These are phyloP conservation scores for Pungitius pungitius DNA, from an alignment of 2,113 vertebrate genomes.

Conservation along the genomic window DNA sequence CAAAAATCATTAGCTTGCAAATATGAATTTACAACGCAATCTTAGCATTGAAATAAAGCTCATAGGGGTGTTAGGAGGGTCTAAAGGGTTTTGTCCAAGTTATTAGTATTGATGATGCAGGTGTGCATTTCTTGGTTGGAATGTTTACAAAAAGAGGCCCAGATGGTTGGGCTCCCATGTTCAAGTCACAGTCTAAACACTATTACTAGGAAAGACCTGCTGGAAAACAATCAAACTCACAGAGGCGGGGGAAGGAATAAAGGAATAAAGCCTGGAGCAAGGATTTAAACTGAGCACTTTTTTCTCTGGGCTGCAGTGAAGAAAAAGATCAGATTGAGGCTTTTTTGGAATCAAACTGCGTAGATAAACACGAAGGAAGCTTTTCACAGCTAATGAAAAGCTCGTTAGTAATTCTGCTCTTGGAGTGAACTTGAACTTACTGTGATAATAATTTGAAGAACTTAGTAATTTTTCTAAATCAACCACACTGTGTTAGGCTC, in stretches of 20 bases:
- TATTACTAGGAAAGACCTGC: constrained; percentile 20
- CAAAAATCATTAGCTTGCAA: constrained; percentile 63
- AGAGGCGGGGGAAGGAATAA: constrained; percentile 22
- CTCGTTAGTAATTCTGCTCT: constrained; percentile 10
- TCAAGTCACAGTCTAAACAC: constrained; percentile 30
- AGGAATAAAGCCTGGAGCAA: constrained; percentile 21
- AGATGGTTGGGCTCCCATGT: neutral
- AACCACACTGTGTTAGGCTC: constrained; percentile 11
- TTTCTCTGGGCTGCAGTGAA: constrained; percentile 14
- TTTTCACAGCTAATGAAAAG: constrained; percentile 23
- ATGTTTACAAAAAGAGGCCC: neutral
- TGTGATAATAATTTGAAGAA: constrained; percentile 29
- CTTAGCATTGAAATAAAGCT: constrained; percentile 21
- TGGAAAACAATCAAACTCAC: constrained; percentile 32
- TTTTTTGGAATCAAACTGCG: constrained; percentile 31
- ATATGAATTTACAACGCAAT: constrained; percentile 49
- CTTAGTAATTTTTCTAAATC: constrained; percentile 34
- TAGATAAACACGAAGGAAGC: constrained; percentile 27
- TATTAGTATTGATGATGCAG: neutral
- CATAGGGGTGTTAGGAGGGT: neutral
- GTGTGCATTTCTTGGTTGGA: neutral
- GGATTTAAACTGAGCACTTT: constrained; percentile 34
- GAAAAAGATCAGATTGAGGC: constrained; percentile 3
- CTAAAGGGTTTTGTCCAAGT: neutral
- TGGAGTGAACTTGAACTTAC: neutral